Evolutionary conservation across 2,888 invertebrate genomes (phyloP).

Genomic region (Allophyes oxyacanthae): DNA sequence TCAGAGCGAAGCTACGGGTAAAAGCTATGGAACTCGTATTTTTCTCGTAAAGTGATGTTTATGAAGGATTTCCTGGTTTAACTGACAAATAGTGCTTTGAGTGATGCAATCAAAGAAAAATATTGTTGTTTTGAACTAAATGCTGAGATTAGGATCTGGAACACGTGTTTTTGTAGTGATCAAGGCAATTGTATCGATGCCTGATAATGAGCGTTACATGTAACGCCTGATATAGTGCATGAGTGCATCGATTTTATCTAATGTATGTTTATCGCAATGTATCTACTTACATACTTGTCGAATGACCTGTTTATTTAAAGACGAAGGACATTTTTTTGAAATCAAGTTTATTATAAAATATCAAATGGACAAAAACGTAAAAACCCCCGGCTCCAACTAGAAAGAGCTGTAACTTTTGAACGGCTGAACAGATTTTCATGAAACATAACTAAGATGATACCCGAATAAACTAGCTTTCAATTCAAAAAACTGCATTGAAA

Average conservation of each 20-base stretch:
- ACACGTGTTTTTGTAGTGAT: constrained; percentile 28
- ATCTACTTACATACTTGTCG: background rate
- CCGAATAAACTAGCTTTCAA: no score
- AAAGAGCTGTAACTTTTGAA: no score
- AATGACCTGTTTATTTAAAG: background rate
- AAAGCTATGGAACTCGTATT: background rate
- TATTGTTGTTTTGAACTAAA: constrained; percentile 19
- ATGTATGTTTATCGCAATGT: constrained; percentile 8
- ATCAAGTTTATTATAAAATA: no score
- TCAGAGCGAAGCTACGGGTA: background rate
- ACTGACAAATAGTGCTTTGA: constrained; percentile 1
- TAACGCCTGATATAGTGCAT: constrained; percentile 25
- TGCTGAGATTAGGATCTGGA: constrained; percentile 1
- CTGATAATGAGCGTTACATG: constrained; percentile 10
- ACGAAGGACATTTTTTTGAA: no score
- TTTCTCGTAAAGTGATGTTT: background rate
- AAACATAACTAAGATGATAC: no score
- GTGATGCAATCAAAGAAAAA: constrained; percentile 12
- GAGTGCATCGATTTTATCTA: background rate
- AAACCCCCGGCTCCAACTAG: no score
- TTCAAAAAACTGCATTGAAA: no score
- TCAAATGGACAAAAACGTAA: no score
- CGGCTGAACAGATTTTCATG: no score
- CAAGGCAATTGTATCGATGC: background rate
- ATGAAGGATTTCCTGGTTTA: background rate